Base-by-base conservation (phyloP, 2,888 invertebrate species). In the Bembecia ichneumoniformis region DNA sequence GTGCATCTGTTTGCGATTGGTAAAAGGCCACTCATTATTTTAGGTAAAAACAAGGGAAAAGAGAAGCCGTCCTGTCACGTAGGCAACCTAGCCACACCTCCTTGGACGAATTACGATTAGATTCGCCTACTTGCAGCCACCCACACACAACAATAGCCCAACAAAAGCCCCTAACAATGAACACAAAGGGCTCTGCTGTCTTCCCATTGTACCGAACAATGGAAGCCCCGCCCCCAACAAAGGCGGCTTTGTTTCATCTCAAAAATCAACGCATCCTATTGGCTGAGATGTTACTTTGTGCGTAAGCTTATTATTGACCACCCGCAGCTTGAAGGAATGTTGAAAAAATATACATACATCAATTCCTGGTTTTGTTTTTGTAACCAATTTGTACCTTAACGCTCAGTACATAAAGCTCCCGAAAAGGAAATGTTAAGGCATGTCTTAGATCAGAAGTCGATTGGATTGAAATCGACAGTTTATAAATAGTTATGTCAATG, bases 121-220 rank as follows among this genome's bases (percentile, higher is more conserved):
- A 53, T 54, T 55, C 58, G 54, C 55, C 55, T 57, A 54, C 57
- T 47, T 47, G 20, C 54, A 54, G 64, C 62, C 67, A 56, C 61
- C 51, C 52, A 59, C 57, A 56, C 56, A 20, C 28, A 43, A 64
- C 63, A 69, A 64, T 60, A 56, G 58, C 56, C 70, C 56, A 70
- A 82, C 79, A 81, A 81, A 62, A 53, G 64, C 60, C 63, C 72
- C 53, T 56, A 46, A 82, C 78, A 82, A 84, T 68, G 68, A 61
- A 58, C 54, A 84, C 81, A 86, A 86, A 77, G 79, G 79, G 77
- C 60, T 60, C 64, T 53, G 64, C 77, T 77, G 74, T 82, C 86
- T 78, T 82, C 79, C 87, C 71, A 84, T 86, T 87, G 87, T 86
- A 55, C 75, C 61, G 62, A 64, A 87, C 86, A 86, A 87, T 57